phyloP scores from a whole-genome alignment of 2,797 vertebrate species.

The Arctocebus calabarensis region DNA sequence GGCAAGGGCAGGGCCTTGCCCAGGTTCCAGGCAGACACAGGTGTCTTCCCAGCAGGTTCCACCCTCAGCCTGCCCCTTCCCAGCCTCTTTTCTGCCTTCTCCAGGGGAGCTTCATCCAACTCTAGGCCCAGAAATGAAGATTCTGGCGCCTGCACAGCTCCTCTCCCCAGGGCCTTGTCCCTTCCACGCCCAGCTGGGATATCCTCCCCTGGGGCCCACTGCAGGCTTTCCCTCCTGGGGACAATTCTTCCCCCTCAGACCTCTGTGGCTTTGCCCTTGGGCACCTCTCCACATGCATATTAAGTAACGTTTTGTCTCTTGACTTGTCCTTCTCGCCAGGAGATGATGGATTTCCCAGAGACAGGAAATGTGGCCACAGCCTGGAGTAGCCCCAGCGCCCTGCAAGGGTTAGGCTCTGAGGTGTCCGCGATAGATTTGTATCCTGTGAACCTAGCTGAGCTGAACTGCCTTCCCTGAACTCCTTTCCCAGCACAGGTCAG shows the following conservation, averaged over 20 bases:
- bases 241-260: background rate
- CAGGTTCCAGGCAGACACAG: background rate
- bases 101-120: background rate
- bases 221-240: background rate
- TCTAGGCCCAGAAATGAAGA: background rate
- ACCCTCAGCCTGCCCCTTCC: background rate
- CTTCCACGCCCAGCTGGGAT: background rate
- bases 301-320: background rate
- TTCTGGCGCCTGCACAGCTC: background rate
- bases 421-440: background rate
- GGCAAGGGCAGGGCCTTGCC: background rate
- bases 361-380: background rate
- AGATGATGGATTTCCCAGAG: background rate
- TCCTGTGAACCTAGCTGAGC: fast-evolving
- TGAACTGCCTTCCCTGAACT: background rate
- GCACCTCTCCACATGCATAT: background rate
- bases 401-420: background rate
- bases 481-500: background rate
- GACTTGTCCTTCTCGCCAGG: background rate
- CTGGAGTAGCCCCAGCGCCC: background rate
- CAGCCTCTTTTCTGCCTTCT: background rate
- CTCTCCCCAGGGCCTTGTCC: background rate
- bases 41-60: too few species aligned
- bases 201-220: too few species aligned
- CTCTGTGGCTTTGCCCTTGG: background rate